phyloP scores from a whole-genome alignment of 2,797 vertebrate genomes.

The Enteromius treurensis region DNA sequence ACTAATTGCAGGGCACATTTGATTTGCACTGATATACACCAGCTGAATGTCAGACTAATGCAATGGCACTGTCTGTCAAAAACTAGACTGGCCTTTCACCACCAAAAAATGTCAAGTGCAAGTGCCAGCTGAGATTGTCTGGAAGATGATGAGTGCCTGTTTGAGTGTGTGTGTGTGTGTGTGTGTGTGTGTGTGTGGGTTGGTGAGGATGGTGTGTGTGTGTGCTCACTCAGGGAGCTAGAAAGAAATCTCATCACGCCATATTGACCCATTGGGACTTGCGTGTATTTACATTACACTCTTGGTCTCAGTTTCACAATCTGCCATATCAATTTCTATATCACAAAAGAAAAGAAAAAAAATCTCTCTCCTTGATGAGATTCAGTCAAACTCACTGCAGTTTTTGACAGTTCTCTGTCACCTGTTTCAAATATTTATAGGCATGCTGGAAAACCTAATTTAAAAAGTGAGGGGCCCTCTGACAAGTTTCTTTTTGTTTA shows the following conservation, averaged over 20 bases:
- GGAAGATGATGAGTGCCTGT: conserved; percentile 54
- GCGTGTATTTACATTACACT: conserved; percentile 65
- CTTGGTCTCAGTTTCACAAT: conserved; percentile 36
- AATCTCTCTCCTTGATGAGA: conserved; percentile 31
- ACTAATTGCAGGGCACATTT: conserved; percentile 67
- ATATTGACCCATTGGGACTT: conserved; percentile 64
- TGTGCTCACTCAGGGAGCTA: conserved; percentile 50
- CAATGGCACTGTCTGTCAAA: conserved; percentile 71
- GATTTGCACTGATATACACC: conserved; percentile 72
- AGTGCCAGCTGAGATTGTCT: conserved; percentile 57
- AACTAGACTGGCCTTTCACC: conserved; percentile 65
- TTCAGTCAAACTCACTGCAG: conserved; percentile 59
- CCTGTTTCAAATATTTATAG: conserved; percentile 48
- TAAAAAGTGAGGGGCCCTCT: conserved; percentile 18
- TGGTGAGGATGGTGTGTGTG: conserved; percentile 41
- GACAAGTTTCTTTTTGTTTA: conserved; percentile 10
- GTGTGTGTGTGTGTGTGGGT: conserved; percentile 53
- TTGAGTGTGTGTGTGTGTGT: conserved; percentile 38
- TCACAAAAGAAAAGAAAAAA: conserved; percentile 19
- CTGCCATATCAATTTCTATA: conserved; percentile 50
- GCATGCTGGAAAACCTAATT: conserved; percentile 8
- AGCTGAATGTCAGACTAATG: conserved; percentile 78
- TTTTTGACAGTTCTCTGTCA: conserved; percentile 41
- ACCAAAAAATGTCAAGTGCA: conserved; percentile 77
- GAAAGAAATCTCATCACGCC: conserved; percentile 54